A percentile compares a stretch with the other conserved stretches of the same genome.
These are phyloP conservation scores for Heliconius congener DNA, from an alignment of 1,140 invertebrate genomes.

Conservation along the genomic window DNA sequence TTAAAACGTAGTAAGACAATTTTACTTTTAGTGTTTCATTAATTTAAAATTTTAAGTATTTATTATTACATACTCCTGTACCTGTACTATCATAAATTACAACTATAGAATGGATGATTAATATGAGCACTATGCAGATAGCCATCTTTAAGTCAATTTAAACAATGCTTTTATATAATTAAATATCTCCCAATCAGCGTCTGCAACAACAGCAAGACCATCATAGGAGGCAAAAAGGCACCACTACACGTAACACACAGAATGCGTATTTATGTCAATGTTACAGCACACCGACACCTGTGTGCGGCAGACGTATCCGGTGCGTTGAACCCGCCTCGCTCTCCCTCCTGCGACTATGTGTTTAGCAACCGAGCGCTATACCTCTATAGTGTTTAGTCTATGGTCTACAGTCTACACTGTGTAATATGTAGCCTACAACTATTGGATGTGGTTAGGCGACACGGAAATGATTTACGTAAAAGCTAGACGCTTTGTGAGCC, in stretches of 20 bases:
- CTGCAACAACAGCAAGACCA: neutral
- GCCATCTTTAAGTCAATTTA: neutral
- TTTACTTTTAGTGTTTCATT: neutral
- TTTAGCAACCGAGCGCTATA: slow-evolving; percentile 18
- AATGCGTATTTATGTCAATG: slow-evolving; percentile 75
- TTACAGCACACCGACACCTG: slow-evolving; percentile 65
- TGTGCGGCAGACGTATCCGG: slow-evolving; percentile 72
- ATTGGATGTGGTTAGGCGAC: slow-evolving; percentile 35
- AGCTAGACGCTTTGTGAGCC: slow-evolving; percentile 23
- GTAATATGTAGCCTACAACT: slow-evolving; percentile 17
- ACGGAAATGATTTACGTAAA: slow-evolving; percentile 43
- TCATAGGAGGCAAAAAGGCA: slow-evolving; percentile 25
- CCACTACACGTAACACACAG: slow-evolving; percentile 28
- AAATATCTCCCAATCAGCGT: neutral
- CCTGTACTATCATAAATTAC: neutral
- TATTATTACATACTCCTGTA: neutral
- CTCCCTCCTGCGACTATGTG: slow-evolving; percentile 33
- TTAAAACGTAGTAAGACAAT: neutral
- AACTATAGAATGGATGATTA: neutral
- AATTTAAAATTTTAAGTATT: neutral
- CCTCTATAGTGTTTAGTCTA: neutral
- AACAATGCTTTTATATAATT: neutral
- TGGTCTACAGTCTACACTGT: neutral
- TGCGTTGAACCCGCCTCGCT: slow-evolving; percentile 68
- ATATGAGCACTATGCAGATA: neutral